Percentiles rank a stretch among this genome's conserved stretches.
Conservation (phyloP, 2,888 invertebrate species). For the Megalurothrips usitatus region DNA sequence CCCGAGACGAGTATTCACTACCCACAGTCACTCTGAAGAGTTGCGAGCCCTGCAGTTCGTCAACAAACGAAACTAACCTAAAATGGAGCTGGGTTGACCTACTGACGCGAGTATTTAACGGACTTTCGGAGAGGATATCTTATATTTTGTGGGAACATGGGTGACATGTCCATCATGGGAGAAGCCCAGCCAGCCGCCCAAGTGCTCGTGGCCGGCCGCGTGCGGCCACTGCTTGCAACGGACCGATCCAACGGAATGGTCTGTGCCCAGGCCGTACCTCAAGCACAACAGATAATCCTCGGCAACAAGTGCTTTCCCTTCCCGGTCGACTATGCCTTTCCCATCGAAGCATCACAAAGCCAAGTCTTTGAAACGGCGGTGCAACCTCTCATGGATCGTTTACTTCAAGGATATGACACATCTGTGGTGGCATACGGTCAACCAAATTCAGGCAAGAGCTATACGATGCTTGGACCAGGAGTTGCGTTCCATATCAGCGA, state of each 20-base stretch:
- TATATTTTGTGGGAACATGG: background rate
- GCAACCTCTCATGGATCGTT: background rate
- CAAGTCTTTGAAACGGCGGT: background rate
- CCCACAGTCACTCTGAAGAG: constrained; percentile 2
- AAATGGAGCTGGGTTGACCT: background rate
- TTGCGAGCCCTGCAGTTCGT: background rate
- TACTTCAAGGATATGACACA: constrained; percentile 71
- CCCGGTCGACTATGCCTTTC: background rate
- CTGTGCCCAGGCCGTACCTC: constrained; percentile 1
- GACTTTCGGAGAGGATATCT: background rate
- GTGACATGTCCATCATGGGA: constrained; percentile 1
- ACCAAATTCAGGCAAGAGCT: constrained; percentile 62
- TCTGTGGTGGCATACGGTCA: constrained; percentile 67
- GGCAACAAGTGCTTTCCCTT: constrained; percentile 3
- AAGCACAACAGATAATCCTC: constrained; percentile 11
- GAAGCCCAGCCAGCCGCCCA: background rate
- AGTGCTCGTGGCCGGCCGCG: background rate
- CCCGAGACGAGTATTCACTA: too few relatives aligned
- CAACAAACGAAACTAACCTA: constrained; percentile 17
- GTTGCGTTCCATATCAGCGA: constrained; percentile 58
- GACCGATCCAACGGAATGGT: background rate
- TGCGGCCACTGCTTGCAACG: background rate
- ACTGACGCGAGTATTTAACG: background rate
- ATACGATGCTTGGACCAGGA: constrained; percentile 67
- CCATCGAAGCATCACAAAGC: constrained; percentile 4